phyloP scores from a whole-genome alignment of 2,113 vertebrate species.

The Albula glossodonta region DNA sequence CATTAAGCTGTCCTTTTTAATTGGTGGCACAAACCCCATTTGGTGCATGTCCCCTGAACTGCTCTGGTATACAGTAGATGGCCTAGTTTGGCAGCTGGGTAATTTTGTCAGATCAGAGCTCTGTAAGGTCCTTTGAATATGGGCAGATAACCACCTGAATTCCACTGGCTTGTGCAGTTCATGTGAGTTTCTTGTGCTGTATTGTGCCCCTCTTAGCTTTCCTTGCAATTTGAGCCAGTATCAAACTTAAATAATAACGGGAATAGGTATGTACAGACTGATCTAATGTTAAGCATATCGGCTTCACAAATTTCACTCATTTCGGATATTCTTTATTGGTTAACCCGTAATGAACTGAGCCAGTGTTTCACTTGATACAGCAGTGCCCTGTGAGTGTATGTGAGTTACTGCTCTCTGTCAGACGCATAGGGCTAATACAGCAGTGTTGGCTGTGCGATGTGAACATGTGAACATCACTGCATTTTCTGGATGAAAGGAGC shows the following conservation, averaged over 20 bases:
- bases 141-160: neutral
- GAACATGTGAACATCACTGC: neutral
- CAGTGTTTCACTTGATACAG: neutral
- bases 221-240: too few relatives aligned
- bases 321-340: neutral
- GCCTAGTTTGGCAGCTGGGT: neutral
- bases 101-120: neutral
- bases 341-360: neutral
- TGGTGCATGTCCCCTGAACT: neutral
- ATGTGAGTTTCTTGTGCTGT: neutral
- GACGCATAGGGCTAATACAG: neutral
- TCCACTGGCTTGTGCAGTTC: neutral
- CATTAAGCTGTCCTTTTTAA: neutral
- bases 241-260: too few relatives aligned
- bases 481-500: neutral
- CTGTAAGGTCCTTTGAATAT: neutral
- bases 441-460: neutral
- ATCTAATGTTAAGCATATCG: too few relatives aligned
- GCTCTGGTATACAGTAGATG: neutral
- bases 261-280: too few relatives aligned
- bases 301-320: too few relatives aligned
- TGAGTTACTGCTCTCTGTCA: neutral
- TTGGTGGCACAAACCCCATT: neutral
- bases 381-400: neutral
- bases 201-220: neutral